These are phyloP conservation scores for Ectobius pallidus DNA, from an alignment of 2,888 invertebrate species.

Conservation along the genomic window DNA sequence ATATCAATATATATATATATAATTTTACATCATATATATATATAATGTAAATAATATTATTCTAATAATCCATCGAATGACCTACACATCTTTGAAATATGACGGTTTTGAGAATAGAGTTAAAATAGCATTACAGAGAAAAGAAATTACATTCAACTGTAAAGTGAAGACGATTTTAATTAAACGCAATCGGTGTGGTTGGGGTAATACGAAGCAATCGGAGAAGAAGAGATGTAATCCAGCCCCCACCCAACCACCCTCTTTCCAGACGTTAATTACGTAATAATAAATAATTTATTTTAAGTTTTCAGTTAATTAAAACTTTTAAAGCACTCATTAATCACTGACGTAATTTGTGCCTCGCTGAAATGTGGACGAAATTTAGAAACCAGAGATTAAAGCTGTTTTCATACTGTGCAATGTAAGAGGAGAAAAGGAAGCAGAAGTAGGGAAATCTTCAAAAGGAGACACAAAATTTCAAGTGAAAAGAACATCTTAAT, in stretches of 20 bases:
- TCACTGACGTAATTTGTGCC: constrained; percentile 27
- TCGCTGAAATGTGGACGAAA: constrained; percentile 21
- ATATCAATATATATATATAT: too few species aligned
- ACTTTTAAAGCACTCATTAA: constrained; percentile 27
- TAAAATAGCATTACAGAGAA: too few species aligned
- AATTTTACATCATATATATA: too few species aligned
- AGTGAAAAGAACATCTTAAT: neutral
- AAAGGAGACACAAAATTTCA: neutral
- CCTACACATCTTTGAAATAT: too few species aligned
- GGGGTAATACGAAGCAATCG: neutral
- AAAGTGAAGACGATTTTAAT: constrained; percentile 25
- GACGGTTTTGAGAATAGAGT: too few species aligned
- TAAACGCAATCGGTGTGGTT: constrained; percentile 22
- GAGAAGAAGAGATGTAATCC: neutral
- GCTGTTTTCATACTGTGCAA: neutral
- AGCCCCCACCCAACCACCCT: neutral
- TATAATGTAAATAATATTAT: too few species aligned
- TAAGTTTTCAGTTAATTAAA: constrained; percentile 30
- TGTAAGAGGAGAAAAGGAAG: neutral
- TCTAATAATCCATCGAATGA: too few species aligned
- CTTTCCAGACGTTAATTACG: constrained; percentile 21
- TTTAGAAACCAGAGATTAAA: neutral
- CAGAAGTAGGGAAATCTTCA: neutral
- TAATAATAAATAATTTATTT: constrained; percentile 32
- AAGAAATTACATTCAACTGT: neutral